Percentiles rank a stretch among this genome's conserved stretches.
Conservation (phyloP, 2,113 vertebrate species). For the Grammomys dolichurus region DNA sequence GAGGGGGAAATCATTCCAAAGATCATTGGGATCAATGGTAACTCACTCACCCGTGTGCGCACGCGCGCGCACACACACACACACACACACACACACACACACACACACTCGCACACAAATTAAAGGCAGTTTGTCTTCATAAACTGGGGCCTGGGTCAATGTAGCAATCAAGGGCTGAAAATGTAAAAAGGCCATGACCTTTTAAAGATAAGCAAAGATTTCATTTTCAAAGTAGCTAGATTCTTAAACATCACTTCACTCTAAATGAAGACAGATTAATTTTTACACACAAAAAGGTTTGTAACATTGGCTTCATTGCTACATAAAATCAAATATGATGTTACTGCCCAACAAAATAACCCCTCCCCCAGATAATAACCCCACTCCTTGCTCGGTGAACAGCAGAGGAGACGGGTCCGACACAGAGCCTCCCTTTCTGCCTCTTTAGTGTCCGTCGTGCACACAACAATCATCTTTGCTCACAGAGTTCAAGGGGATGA, state of each 20-base stretch:
- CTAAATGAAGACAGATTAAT: conserved; percentile 20
- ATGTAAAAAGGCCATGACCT: background rate
- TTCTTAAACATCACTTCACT: background rate
- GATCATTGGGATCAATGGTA: background rate
- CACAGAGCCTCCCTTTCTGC: background rate
- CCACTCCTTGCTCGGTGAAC: background rate
- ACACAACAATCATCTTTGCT: background rate
- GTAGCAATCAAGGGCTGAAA: background rate
- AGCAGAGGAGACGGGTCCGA: background rate
- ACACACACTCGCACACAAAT: background rate
- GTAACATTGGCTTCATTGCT: background rate
- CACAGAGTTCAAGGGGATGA: background rate
- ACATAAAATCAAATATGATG: conserved; percentile 6
- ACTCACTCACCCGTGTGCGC: background rate
- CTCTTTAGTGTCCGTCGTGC: background rate
- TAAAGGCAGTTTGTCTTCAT: background rate
- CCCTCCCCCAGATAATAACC: background rate
- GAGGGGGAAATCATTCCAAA: background rate
- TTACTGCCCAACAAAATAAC: background rate
- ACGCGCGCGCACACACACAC: rapidly evolving
- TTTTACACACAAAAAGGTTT: background rate
- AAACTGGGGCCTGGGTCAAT: background rate
- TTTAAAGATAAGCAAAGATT: conserved; percentile 50
- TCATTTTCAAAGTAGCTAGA: conserved; percentile 21
- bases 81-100: background rate